Base-by-base conservation (phyloP, 2,113 vertebrate genomes). In the Urocitellus parryii region DNA sequence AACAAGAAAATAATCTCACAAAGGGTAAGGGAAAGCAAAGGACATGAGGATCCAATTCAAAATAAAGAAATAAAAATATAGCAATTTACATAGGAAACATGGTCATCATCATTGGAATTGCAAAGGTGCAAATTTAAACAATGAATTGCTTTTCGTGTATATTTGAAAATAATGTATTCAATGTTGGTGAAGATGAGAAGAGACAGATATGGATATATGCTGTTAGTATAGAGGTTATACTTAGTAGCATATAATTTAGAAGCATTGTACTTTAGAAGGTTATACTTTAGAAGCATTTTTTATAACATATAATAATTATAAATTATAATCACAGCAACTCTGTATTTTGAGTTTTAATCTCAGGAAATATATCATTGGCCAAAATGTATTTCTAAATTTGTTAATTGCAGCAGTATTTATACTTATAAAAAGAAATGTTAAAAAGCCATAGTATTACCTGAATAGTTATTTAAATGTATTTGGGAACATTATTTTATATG, bases 301-400 rank as follows among this genome's bases (percentile, higher is more conserved):
- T 37, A 32, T 9, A n/a, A 74, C 13, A 14, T 20, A 7, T 18
- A 34, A 67, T 4, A 93, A 80, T 61, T 93, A 58, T 80, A 80
- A 42, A 67, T 13, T 11, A 37, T 56, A 68, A 48, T 45, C 27
- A 63, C n/a, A 56, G 12, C 2, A 45, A 74, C 14, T 53, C 32
- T n/a, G 4, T 58, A 63, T 22, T 95, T 94, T 56, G 51, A 85
- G 84, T 80, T 88, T 95, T 84, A 63, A 56, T 12, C 29, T 92
- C 24, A 65, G 79, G 29, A 92, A 89, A 79, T 51, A 68, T 39
- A 51, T 20, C 61, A 27, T 78, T 79, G 32, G n/a, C 48, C 51
- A 65, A 48, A 91, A 68, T 84, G 2, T 74, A 79, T 68, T 74
- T 68, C 70, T 79, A 88, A 82, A 10, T 79, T 45, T 67, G 27